These are phyloP conservation scores for Bergia sp. DNA, from an alignment of 92 coral and sea anemone genomes.

Conservation along the genomic window DNA sequence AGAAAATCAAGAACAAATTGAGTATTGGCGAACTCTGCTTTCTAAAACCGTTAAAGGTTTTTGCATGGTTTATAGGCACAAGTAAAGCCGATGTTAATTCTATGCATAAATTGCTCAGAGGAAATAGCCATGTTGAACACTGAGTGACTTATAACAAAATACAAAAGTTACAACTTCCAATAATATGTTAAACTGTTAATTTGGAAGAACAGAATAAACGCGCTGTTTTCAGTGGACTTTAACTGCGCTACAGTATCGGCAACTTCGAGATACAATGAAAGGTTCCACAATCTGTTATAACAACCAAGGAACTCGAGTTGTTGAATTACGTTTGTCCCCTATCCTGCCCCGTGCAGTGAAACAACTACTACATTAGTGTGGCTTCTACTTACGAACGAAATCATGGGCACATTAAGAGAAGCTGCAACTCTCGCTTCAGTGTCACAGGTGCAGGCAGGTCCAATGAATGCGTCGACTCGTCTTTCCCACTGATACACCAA, in stretches of 20 bases:
- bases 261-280: background rate
- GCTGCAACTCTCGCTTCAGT: slow-evolving; percentile 87
- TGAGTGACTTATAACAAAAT: background rate
- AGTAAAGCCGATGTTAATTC: slow-evolving; percentile 7
- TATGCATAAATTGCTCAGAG: background rate
- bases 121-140: background rate
- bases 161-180: background rate
- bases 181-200: background rate
- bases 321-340: too few species aligned
- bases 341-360: background rate
- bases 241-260: background rate
- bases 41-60: background rate
- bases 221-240: background rate
- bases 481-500: slow-evolving; percentile 69
- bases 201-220: background rate
- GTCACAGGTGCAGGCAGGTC: slow-evolving; percentile 85
- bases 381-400: slow-evolving; percentile 85
- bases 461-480: slow-evolving; percentile 85
- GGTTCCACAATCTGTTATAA: background rate
- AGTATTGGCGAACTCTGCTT: background rate
- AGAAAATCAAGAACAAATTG: background rate
- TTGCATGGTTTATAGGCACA: background rate
- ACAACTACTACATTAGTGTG: background rate
- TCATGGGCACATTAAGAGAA: slow-evolving; percentile 77
- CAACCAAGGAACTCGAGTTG: background rate